Evolutionary conservation across 2,888 invertebrate species (phyloP), one percentile per base, ranked within the genome.

Genomic region (Alviniconcha strummeri): DNA sequence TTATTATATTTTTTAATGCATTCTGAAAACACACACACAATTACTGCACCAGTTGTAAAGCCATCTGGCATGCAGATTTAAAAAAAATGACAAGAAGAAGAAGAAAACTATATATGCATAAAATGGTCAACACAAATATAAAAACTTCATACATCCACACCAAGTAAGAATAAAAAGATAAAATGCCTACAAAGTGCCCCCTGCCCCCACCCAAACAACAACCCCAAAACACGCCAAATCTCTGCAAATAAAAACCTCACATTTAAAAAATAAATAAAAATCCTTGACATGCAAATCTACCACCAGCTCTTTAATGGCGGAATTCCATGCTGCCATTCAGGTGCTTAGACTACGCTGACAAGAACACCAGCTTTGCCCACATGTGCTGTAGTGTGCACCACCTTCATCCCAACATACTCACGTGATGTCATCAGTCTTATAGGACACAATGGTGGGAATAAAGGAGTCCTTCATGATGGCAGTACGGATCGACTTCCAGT

Each of bases 401-500:
- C 13, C 60, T 8, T 60, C 60, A 60, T 4, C 60, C 60, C 60
- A 60, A 15, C 36, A 13, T 69, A 90, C 91, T 91, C 88, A 93
- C 93, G 90, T 86, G 80, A 93, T 90, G 83, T 93, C 92, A 80
- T 91, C 91, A 69, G 93, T 92, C 54, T 90, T 89, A 89, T 92
- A 91, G 85, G 91, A 92, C 82, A 93, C 90, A 86, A 93, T 92
- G 83, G 90, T 91, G 84, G 89, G 88, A 84, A 93, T 92, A 88
- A 93, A 93, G 89, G 91, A 99, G 95, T 99, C 99, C 93, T 98
- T 96, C 96, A 99, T 98, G 95, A 99, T 97, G 95, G 99, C 97
- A 91, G 97, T 96, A 92, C 98, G 97, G 94, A 98, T 99, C 90
- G 98, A 96, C 95, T 99, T 99, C 99, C 99, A 99, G 95, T 99